Evolutionary conservation across 2,113 vertebrate species (phyloP).

Genomic region (Holacanthus passer): DNA sequence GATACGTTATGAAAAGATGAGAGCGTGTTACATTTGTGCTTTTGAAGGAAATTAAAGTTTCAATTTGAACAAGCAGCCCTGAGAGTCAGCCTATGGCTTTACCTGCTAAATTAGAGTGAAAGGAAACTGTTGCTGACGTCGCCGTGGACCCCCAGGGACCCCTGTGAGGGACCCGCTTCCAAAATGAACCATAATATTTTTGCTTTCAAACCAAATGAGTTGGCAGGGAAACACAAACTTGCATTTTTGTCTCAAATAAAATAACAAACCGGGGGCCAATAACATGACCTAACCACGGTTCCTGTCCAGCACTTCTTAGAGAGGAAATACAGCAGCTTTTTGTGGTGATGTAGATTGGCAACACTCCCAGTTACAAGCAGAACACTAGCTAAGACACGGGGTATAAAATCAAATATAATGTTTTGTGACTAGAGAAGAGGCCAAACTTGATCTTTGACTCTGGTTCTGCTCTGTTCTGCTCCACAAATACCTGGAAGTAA

Average conservation of each 20-base stretch:
- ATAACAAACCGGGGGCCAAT: slow-evolving; percentile 1
- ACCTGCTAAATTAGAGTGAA: slow-evolving; percentile 28
- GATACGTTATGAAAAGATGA: background rate
- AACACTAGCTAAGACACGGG: background rate
- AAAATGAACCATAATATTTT: slow-evolving; percentile 24
- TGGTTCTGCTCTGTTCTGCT: slow-evolving; percentile 18
- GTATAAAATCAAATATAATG: slow-evolving; percentile 5
- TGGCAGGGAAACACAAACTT: slow-evolving; percentile 15
- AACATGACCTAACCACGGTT: background rate
- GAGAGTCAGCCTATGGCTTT: background rate
- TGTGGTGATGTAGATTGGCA: background rate
- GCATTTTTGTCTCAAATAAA: slow-evolving; percentile 3
- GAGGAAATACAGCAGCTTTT: background rate
- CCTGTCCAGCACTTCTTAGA: background rate
- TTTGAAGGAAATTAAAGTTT: slow-evolving; percentile 19
- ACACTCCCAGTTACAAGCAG: slow-evolving; percentile 11
- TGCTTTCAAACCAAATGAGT: slow-evolving; percentile 30
- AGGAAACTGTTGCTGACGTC: slow-evolving; percentile 25
- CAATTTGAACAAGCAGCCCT: background rate
- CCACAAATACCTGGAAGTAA: slow-evolving; percentile 17
- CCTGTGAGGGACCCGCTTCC: slow-evolving; percentile 17
- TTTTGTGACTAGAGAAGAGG: slow-evolving; percentile 9
- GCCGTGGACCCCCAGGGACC: background rate
- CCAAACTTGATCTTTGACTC: slow-evolving; percentile 26
- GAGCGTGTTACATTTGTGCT: background rate